These are phyloP conservation scores for Tragelaphus buxtoni DNA, from an alignment of 2,113 vertebrate species.

Conservation along the genomic window DNA sequence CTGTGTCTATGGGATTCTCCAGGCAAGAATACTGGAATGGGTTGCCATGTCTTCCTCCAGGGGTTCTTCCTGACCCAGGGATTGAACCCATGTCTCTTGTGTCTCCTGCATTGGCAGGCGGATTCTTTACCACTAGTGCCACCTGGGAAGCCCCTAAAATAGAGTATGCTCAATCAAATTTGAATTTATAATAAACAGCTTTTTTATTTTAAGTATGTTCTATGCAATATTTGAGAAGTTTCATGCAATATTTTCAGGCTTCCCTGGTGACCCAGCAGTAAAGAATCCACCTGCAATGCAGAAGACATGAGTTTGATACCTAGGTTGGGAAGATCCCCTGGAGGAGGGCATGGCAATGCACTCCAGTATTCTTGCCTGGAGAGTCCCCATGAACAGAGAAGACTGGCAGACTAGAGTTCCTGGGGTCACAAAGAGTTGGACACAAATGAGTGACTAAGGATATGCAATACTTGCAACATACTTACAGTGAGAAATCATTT, in stretches of 20 bases:
- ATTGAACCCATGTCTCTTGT: background rate
- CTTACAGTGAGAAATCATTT: background rate
- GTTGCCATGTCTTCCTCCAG: background rate
- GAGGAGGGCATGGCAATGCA: background rate
- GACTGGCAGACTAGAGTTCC: background rate
- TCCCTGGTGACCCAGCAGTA: background rate
- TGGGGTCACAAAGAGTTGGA: background rate
- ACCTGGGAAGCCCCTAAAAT: background rate
- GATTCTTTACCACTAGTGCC: background rate
- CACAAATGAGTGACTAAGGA: background rate
- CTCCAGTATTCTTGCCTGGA: background rate
- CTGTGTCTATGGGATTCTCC: background rate
- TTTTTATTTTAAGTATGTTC: background rate
- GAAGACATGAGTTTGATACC: background rate
- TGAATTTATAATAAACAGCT: background rate
- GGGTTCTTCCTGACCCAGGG: background rate
- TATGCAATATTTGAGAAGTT: background rate
- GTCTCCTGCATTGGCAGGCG: background rate
- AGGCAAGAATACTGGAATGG: background rate
- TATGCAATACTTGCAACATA: background rate
- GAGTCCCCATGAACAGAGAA: background rate
- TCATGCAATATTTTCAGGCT: background rate
- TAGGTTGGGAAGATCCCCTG: background rate
- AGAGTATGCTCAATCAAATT: background rate
- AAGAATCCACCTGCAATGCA: background rate